phyloP scores from a whole-genome alignment of 2,113 vertebrate genomes.

The Notarius lentiginosus region DNA sequence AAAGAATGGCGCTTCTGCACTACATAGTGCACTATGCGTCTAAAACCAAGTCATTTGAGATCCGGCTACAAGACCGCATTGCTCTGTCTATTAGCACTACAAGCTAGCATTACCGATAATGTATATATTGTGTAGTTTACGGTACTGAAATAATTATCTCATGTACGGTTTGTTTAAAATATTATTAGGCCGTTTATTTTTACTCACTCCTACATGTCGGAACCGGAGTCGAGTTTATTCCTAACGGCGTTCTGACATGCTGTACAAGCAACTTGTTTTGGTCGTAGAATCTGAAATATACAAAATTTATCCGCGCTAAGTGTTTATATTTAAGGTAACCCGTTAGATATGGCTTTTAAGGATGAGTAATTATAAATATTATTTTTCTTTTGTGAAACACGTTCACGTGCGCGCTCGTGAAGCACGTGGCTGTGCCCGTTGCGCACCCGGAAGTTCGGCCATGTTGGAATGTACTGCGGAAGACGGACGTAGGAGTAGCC shows the following conservation, averaged over 20 bases:
- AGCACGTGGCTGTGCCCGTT: conserved; percentile 28
- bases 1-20: neutral
- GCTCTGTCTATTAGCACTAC: too few relatives aligned
- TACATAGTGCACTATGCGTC: neutral
- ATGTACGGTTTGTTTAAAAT: too few relatives aligned
- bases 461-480: neutral
- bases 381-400: neutral
- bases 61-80: neutral
- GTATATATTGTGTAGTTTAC: too few relatives aligned
- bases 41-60: neutral
- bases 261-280: too few relatives aligned
- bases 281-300: too few relatives aligned
- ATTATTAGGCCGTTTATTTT: neutral
- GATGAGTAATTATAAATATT: neutral
- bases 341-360: neutral
- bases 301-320: too few relatives aligned
- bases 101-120: neutral
- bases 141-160: too few relatives aligned
- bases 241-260: too few relatives aligned
- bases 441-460: conserved; percentile 33
- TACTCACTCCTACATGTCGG: neutral
- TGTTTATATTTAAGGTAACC: neutral
- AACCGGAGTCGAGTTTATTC: too few relatives aligned
- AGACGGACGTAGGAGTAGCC: neutral
- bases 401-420: neutral